phyloP scores from a whole-genome alignment of 2,113 vertebrate genomes.

The Poicephalus gulielmi region DNA sequence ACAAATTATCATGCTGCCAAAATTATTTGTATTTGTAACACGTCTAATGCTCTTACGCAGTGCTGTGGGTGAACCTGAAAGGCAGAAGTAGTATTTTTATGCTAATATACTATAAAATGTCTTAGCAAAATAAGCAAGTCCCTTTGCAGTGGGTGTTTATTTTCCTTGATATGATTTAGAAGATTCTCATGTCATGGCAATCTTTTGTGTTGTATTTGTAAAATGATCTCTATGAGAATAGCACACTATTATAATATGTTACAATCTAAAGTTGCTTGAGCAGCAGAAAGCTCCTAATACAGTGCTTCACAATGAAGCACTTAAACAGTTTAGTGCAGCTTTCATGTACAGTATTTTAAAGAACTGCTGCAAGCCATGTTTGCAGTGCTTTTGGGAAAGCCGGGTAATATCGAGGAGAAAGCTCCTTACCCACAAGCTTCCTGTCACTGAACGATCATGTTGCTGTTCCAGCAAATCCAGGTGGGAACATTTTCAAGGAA shows the following conservation, averaged over 20 bases:
- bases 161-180: constrained; percentile 68
- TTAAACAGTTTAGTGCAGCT: constrained; percentile 73
- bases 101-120: constrained; percentile 57
- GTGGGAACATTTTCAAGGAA: constrained; percentile 78
- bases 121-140: constrained; percentile 66
- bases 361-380: constrained; percentile 61
- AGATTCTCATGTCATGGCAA: constrained; percentile 50
- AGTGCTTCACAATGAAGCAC: constrained; percentile 50
- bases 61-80: constrained; percentile 62
- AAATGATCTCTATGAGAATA: constrained; percentile 60
- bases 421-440: constrained; percentile 62
- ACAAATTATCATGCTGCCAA: constrained; percentile 46
- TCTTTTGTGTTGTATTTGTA: constrained; percentile 67
- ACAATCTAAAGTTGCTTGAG: constrained; percentile 61
- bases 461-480: constrained; percentile 77
- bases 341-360: constrained; percentile 64
- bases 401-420: constrained; percentile 61
- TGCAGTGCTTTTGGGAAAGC: constrained; percentile 65
- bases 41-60: constrained; percentile 37
- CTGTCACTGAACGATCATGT: constrained; percentile 58
- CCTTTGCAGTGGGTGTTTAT: constrained; percentile 60
- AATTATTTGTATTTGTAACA: constrained; percentile 44
- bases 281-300: constrained; percentile 68
- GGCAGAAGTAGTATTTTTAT: constrained; percentile 66
- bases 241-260: constrained; percentile 62